Evolutionary conservation across 2,888 invertebrate species (phyloP).

Genomic region (Parnassius orleans): DNA sequence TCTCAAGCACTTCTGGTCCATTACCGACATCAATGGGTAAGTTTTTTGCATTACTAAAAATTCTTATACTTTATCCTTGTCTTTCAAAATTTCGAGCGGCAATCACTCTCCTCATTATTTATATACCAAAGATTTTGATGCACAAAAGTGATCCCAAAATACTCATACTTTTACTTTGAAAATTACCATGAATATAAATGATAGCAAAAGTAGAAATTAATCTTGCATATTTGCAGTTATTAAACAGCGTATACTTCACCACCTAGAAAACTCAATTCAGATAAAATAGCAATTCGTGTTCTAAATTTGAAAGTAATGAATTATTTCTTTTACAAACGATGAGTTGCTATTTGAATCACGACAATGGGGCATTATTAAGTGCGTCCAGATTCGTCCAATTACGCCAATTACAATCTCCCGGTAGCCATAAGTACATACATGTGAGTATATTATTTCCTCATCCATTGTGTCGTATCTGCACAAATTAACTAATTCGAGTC

Average conservation of each 20-base stretch:
- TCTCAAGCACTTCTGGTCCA: constrained; percentile 94
- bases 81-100: too few relatives aligned
- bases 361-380: constrained; percentile 77
- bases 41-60: constrained; percentile 44
- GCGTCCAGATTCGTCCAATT: constrained; percentile 79
- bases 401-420: constrained; percentile 78
- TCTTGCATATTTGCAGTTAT: too few relatives aligned
- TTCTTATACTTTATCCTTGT: too few relatives aligned
- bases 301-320: constrained; percentile 69
- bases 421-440: constrained; percentile 60
- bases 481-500: constrained; percentile 76
- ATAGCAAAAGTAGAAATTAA: too few relatives aligned
- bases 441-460: constrained; percentile 73
- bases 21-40: constrained; percentile 97
- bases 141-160: neutral
- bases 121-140: neutral
- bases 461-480: constrained; percentile 76
- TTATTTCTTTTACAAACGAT: constrained; percentile 74
- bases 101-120: too few relatives aligned
- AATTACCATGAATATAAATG: too few relatives aligned
- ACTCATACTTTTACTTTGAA: too few relatives aligned
- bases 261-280: neutral
- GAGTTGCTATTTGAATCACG: constrained; percentile 76
- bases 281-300: constrained; percentile 9
- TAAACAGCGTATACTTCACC: neutral